Evolutionary conservation across 2,888 invertebrate species (phyloP), one percentile per base, ranked within the genome.

Genomic region (Anticlea derivata): DNA sequence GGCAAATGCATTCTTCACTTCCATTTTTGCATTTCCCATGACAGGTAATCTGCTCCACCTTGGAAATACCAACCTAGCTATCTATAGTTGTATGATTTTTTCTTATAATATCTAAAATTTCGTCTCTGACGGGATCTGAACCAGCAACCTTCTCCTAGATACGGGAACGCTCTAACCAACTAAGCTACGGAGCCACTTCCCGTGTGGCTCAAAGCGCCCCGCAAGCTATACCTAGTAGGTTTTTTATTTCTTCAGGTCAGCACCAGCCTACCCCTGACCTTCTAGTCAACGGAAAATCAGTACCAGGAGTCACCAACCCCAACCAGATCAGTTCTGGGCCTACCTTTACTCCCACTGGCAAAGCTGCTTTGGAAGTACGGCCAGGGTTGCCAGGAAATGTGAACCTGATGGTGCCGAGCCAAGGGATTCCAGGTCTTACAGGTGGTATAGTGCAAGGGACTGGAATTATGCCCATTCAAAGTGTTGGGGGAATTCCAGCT

Each of bases 261-360:
- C 10, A 37, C 12, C 86, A 82, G 49, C 63, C 69, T 13, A 83
- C 86, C 5, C 89, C 89, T 24, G 89, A 89, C 60, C 73, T 89
- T 10, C 63, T 89, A 1, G 83, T 87, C 0, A 87, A 79, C 35
- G 84, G 86, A 1, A 78, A 73, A 52, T 58, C 63, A 26, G 55
- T 66, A 0, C 55, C 65, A 26, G 57, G 57, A 48, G 30, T 41
- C 26, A 52, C 64, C 20, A 61, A 66, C 5, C 50, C 73, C 7
- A 73, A 70, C 51, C 76, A 75, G 56, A 58, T 68, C 1, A 70
- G 75, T 2, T 26, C 65, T 27, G 48, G 37, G 10, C 3, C 43
- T 11, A 27, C 47, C 0, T 47, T 59, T 22, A 49, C 43, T 7
- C 54, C 58, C 12, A 8, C 51, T 5, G 43, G 53, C 8, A 60